Evolutionary conservation across 2,888 invertebrate genomes (phyloP).

Genomic region (Timema podura): DNA sequence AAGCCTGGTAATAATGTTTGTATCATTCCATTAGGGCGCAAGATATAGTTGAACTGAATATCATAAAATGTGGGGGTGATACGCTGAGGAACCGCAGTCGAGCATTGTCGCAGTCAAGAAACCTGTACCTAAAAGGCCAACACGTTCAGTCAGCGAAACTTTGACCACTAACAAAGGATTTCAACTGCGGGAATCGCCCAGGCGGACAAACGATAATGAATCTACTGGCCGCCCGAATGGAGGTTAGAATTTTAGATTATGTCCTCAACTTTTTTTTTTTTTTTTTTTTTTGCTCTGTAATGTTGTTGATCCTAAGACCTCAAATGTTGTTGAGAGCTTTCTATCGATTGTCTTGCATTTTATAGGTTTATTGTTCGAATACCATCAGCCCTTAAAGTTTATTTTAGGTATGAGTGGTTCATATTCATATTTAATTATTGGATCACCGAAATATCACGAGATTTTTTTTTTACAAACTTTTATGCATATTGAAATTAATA

Average conservation of each 20-base stretch:
- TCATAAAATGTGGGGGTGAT: slow-evolving; percentile 53
- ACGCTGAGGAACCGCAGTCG: slow-evolving; percentile 48
- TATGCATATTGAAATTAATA: no score
- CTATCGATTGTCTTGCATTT: no score
- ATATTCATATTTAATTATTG: no score
- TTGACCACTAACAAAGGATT: slow-evolving; percentile 35
- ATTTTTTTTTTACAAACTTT: no score
- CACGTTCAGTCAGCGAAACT: slow-evolving; percentile 47
- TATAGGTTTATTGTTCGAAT: not conserved
- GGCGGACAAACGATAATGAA: slow-evolving; percentile 34
- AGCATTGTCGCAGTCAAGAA: slow-evolving; percentile 53
- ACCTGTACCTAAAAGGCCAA: slow-evolving; percentile 52
- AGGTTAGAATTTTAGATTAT: slow-evolving; percentile 31
- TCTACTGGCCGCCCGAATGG: slow-evolving; percentile 33
- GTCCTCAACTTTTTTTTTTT: no score
- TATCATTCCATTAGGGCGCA: no score
- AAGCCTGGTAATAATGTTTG: no score
- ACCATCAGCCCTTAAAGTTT: not conserved
- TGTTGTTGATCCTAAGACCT: no score
- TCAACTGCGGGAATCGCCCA: slow-evolving; percentile 31
- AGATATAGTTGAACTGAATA: slow-evolving; percentile 67
- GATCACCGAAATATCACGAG: no score
- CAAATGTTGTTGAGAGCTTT: no score
- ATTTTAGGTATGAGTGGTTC: no score
- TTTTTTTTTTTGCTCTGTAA: no score